A percentile compares a stretch with the other conserved stretches of the same genome.
phyloP scores from a whole-genome alignment of 2,113 vertebrate genomes.

The Eptesicus fuscus region DNA sequence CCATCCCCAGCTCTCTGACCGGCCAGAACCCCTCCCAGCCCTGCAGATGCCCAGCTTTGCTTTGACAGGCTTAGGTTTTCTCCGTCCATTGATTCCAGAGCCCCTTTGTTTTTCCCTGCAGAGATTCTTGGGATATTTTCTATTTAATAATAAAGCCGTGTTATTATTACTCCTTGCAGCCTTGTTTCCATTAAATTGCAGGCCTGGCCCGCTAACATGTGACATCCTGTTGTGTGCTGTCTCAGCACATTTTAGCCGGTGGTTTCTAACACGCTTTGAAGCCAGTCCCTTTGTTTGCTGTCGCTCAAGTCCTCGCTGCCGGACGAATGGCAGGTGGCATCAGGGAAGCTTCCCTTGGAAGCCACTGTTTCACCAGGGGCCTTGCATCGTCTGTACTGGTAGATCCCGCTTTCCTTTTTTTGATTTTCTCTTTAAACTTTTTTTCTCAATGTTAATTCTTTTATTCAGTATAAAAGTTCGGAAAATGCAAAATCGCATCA shows the following conservation, averaged over 20 bases:
- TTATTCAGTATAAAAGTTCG: neutral
- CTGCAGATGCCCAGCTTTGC: neutral
- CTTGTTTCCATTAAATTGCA: neutral
- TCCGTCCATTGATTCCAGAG: neutral
- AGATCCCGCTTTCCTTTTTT: neutral
- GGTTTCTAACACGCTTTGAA: neutral
- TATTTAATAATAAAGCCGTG: neutral
- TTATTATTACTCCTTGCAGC: neutral
- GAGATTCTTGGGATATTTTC: slow-evolving; percentile 5
- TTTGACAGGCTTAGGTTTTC: neutral
- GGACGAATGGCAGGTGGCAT: neutral
- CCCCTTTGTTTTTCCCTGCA: neutral
- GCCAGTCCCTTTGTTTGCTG: neutral
- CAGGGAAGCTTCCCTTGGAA: neutral
- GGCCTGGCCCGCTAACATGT: neutral
- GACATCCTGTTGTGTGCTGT: neutral
- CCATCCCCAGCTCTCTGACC: neutral
- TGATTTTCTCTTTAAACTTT: neutral
- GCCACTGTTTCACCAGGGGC: neutral
- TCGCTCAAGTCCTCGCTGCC: neutral
- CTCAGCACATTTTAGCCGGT: neutral
- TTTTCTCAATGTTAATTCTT: neutral
- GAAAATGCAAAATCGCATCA: neutral
- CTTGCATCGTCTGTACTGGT: neutral
- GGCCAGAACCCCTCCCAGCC: neutral